Evolutionary conservation across 2,888 invertebrate species (phyloP), one percentile per base, ranked within the genome.

Genomic region (Syritta pipiens): DNA sequence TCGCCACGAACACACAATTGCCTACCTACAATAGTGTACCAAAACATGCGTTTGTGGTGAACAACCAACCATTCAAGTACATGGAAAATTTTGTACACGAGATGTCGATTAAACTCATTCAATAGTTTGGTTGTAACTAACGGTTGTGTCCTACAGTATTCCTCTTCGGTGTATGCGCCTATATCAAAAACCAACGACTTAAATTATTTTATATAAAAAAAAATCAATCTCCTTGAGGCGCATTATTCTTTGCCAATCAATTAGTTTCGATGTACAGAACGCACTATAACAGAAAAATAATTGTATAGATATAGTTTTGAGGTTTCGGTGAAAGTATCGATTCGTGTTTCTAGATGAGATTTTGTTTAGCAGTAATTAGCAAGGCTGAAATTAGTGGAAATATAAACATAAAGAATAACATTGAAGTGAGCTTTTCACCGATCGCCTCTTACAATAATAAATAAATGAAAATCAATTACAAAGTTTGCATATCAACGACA

Each of bases 401-500:
- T 65, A 10, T 22, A 44, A 62, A 62, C 26, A 20, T 17, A 62
- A 68, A 62, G 30, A 28, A 59, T 53, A 42, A 42, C 53, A 22
- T 14, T 10, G 6, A 67, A 46, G 53, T n/a, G 14, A 60, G 19
- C 51, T 65, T 67, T 63, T 65, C 48, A 48, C 37, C 22, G 67
- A 55, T 68, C 40, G 60, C 20, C 67, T 53, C 51, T 59, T 30
- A 60, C 60, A 75, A 51, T 30, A 69, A 76, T 63, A 76, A 69
- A 69, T 63, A 76, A 76, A 76, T 32, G 44, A 57, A 69, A 76
- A 76, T 69, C 69, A 69, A 76, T 76, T 76, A 63, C 69, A 63
- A 76, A 76, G 62, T 76, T 76, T 65, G 71, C 59, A 57, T 77
- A 77, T 77, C 65, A 65, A 71, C 48, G 71, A 40, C 57, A 65